These are phyloP conservation scores for Aegithalos caudatus DNA, from an alignment of 2,113 vertebrate species.

Conservation along the genomic window DNA sequence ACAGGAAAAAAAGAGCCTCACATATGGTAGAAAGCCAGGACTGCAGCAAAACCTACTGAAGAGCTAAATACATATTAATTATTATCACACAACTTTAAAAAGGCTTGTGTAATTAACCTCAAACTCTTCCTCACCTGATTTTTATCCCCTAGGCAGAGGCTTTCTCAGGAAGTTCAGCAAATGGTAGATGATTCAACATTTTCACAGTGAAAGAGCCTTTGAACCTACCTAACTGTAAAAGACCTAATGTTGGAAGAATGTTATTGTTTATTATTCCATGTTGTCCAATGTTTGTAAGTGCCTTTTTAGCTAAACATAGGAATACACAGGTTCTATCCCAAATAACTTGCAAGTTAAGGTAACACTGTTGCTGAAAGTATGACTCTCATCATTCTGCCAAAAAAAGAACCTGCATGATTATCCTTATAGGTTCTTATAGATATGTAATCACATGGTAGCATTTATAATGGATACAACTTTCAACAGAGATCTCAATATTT, in stretches of 20 bases:
- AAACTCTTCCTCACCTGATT: neutral
- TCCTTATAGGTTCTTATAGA: neutral
- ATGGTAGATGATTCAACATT: neutral
- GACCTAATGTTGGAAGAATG: neutral
- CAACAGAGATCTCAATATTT: neutral
- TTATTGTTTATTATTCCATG: neutral
- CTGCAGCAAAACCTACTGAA: neutral
- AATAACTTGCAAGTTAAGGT: neutral
- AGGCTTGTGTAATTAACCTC: conserved; percentile 30
- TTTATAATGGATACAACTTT: neutral
- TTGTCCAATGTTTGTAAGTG: neutral
- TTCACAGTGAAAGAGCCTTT: conserved; percentile 8
- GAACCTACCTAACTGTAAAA: neutral
- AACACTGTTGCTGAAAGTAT: neutral
- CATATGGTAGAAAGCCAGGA: neutral
- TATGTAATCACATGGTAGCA: neutral
- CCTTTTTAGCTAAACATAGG: neutral
- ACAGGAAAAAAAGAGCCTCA: neutral
- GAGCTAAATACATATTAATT: conserved; percentile 3
- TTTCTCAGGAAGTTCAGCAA: conserved; percentile 27
- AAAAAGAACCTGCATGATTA: neutral
- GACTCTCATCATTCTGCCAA: neutral
- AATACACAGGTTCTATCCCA: neutral
- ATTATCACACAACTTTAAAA: conserved; percentile 8
- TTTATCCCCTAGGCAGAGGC: neutral